phyloP scores from a whole-genome alignment of 2,113 vertebrate species.

The Callipepla squamata region DNA sequence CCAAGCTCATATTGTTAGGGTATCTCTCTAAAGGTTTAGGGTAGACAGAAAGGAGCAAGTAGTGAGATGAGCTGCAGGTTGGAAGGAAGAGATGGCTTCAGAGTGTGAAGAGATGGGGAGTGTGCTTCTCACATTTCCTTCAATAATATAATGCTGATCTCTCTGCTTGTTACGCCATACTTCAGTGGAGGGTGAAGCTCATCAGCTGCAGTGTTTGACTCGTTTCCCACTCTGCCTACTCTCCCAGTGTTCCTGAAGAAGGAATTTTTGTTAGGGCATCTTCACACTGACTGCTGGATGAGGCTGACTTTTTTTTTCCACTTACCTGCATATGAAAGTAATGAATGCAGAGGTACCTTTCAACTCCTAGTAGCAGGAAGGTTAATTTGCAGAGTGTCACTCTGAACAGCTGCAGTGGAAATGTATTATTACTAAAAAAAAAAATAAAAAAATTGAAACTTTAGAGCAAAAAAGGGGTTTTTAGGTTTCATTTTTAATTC shows the following conservation, averaged over 20 bases:
- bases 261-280: not conserved
- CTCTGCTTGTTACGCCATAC: not conserved
- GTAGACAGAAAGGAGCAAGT: not conserved
- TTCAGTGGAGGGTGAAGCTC: fast-evolving
- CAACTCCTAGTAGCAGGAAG: not conserved
- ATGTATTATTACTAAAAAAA: not conserved
- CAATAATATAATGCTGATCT: not conserved
- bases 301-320: not conserved
- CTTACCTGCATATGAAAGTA: not conserved
- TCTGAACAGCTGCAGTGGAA: not conserved
- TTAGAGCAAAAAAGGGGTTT: not conserved
- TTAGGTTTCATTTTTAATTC: not conserved
- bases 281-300: not conserved
- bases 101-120: too few relatives aligned
- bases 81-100: not conserved
- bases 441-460: not conserved
- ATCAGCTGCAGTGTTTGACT: not conserved
- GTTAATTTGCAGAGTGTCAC: not conserved
- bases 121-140: not conserved
- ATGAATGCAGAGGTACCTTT: not conserved
- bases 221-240: not conserved
- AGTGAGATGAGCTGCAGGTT: not conserved
- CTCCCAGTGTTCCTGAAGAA: not conserved
- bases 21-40: not conserved
- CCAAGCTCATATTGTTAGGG: not conserved